Evolutionary conservation across 2,113 vertebrate genomes (phyloP), one percentile per base, ranked within the genome.

Genomic region (Nesogale talazaci): DNA sequence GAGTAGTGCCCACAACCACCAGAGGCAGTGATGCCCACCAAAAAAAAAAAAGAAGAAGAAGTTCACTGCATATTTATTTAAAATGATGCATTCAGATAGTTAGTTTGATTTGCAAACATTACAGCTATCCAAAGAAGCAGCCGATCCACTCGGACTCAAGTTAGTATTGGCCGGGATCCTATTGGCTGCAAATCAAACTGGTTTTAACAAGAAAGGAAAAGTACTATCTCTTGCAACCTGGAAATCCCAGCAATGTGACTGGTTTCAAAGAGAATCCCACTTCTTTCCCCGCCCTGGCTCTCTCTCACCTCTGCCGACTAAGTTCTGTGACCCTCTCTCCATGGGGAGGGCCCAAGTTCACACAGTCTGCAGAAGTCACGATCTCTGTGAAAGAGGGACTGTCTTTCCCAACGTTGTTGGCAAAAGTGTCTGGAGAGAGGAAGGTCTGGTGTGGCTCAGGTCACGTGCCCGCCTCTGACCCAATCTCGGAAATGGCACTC

Each of bases 71-170:
- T 80, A 52, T 22, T 46, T 85, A 61, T 79, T 92, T 94, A 61
- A 78, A 77, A 38, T 85, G 59, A 57, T 61, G 12, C n/a, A 22
- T 34, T 69, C 27, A 27, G 72, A 25, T 34, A 79, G 57, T 82
- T 86, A 3, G 29, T 82, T 82, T 83, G 67, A 69, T 92, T 91
- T 90, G 59, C 59, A 3, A 4, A 1, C 77, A 79, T 79, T 79
- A 63, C 7, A 25, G 6, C 88, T 79, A 69, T 76, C 42, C 79
- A 88, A 91, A 76, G 52, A 16, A 10, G 8, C 1, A 31, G 70
- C 31, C 57, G 16, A 36, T 86, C 87, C 67, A 70, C 92, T 57
- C 84, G 31, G 36, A 38, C 38, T 56, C 27, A 81, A 81, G 3
- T 59, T 84, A 78, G 17, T 46, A 63, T 59, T 88, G 70, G 80